A percentile compares a stretch with the other conserved stretches of the same genome.
phyloP scores from a whole-genome alignment of 2,888 invertebrate genomes.

The Eutolmus rufibarbis region DNA sequence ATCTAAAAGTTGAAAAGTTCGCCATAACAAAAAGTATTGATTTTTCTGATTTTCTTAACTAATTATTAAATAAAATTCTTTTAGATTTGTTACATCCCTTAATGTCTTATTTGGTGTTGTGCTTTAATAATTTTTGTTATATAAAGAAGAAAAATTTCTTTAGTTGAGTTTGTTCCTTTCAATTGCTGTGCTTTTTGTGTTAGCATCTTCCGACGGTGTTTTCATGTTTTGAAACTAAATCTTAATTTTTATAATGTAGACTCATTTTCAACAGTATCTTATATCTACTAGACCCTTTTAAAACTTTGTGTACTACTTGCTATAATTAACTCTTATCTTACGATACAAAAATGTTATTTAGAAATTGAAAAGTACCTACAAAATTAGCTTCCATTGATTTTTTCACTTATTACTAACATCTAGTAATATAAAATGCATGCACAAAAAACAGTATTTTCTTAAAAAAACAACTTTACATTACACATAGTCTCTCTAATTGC shows the following conservation, averaged over 20 bases:
- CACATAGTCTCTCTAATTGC: not conserved
- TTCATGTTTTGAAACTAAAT: not conserved
- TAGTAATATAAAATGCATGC: too few relatives aligned
- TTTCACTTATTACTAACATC: too few relatives aligned
- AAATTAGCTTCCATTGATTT: too few relatives aligned
- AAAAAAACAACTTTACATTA: too few relatives aligned
- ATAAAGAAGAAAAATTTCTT: not conserved
- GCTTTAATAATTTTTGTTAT: not conserved
- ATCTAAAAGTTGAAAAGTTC: slow-evolving; percentile 1
- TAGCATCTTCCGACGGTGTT: not conserved
- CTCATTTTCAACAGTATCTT: not conserved
- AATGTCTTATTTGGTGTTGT: not conserved
- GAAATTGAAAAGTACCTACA: too few relatives aligned
- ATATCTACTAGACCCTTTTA: not conserved
- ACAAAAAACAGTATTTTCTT: too few relatives aligned
- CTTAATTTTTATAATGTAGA: not conserved
- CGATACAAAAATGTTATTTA: too few relatives aligned
- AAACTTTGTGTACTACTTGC: not conserved
- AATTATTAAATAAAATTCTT: not conserved
- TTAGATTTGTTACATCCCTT: not conserved
- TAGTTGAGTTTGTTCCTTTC: not conserved
- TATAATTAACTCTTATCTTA: not conserved
- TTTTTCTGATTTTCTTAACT: not conserved
- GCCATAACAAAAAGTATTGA: not conserved
- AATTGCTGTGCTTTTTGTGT: not conserved